phyloP scores from a whole-genome alignment of 2,888 invertebrate genomes.

The Octonoba sinensis region DNA sequence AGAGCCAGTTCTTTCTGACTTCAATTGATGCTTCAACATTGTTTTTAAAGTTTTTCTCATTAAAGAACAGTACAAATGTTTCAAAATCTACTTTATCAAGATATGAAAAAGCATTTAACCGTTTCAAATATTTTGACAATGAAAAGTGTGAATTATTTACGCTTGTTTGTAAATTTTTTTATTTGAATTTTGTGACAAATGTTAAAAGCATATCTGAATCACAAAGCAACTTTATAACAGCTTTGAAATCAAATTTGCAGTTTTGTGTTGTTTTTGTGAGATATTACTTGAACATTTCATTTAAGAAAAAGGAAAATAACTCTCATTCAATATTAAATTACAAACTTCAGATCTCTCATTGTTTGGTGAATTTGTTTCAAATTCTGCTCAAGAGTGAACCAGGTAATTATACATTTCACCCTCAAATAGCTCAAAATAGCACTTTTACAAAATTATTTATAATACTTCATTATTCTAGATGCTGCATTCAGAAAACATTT shows the following conservation, averaged over 20 bases:
- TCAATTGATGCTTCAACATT: constrained; percentile 15
- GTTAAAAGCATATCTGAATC: neutral
- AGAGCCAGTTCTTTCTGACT: constrained; percentile 4
- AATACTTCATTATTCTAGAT: constrained; percentile 6
- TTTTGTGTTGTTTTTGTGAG: neutral
- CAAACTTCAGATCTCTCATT: neutral
- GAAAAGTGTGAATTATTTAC: neutral
- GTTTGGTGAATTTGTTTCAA: constrained; percentile 1
- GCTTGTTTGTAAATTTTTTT: constrained; percentile 12
- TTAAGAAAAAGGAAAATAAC: constrained; percentile 11
- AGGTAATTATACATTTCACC: neutral
- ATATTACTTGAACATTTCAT: constrained; percentile 14
- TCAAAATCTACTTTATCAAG: neutral
- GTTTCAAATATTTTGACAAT: neutral
- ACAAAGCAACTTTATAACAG: neutral
- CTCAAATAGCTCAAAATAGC: neutral
- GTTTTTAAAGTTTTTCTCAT: constrained; percentile 11
- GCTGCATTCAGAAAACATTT: neutral
- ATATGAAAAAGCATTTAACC: neutral
- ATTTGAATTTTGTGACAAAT: constrained; percentile 8
- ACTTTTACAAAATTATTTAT: too few species aligned
- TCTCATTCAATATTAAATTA: neutral
- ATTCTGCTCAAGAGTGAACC: constrained; percentile 14
- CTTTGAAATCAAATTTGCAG: constrained; percentile 2
- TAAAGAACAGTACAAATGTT: constrained; percentile 1